A percentile compares a stretch with the other conserved stretches of the same genome.
These are phyloP conservation scores for Dysdera silvatica DNA, from an alignment of 1,140 invertebrate genomes.

Conservation along the genomic window DNA sequence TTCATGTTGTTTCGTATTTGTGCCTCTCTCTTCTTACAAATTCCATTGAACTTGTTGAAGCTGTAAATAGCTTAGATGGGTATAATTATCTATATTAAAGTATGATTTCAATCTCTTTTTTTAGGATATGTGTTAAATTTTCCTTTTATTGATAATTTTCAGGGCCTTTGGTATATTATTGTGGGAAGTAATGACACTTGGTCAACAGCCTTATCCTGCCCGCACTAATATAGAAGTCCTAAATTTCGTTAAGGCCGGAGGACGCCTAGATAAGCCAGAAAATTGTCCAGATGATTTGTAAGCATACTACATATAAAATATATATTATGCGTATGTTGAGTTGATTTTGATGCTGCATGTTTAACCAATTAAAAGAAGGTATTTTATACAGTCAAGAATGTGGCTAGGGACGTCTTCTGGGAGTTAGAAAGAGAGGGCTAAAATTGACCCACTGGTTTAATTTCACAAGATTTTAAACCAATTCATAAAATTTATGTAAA, in stretches of 20 bases:
- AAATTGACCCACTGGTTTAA: not conserved
- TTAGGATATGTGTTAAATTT: no score
- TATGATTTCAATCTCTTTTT: no score
- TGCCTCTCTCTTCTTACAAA: no score
- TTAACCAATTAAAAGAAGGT: not conserved
- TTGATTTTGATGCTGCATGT: not conserved
- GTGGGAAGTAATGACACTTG: slow-evolving; percentile 94
- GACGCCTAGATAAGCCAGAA: slow-evolving; percentile 66
- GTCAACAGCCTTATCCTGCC: slow-evolving; percentile 91
- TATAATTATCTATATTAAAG: no score
- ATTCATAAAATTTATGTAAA: no score
- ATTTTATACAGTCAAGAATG: no score
- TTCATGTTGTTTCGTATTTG: no score
- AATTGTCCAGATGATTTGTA: slow-evolving; percentile 75
- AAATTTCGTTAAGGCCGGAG: slow-evolving; percentile 75
- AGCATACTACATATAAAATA: slow-evolving; percentile 38
- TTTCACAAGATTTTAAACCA: not conserved
- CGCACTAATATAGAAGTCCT: slow-evolving; percentile 83
- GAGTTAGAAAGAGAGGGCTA: not conserved
- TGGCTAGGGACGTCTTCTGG: not conserved
- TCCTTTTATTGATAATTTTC: slow-evolving; percentile 23
- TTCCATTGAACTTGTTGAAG: no score
- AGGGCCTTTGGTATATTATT: slow-evolving; percentile 85
- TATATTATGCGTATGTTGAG: not conserved
- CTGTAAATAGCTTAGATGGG: no score